Percentiles rank a stretch among this genome's conserved stretches.
Conservation (phyloP, 35 echinoderm and acorn worm genomes). For the Apostichopus californicus region DNA sequence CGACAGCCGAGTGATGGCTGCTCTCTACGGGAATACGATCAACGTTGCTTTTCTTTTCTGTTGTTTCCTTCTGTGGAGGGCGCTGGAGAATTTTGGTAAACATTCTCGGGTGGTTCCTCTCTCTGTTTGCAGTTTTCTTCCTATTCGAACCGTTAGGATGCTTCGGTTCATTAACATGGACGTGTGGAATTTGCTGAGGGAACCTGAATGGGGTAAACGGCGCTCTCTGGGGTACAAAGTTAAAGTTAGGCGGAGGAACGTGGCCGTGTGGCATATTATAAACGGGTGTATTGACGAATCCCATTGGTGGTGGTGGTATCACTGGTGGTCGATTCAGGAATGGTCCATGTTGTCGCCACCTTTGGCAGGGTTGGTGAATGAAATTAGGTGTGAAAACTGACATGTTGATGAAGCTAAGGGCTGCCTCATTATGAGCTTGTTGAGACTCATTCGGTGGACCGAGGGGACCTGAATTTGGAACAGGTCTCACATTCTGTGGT, state of each 20-base stretch:
- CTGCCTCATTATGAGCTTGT: not conserved
- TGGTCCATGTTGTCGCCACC: not conserved
- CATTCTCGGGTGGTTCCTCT: not conserved
- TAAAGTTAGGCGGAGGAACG: not conserved
- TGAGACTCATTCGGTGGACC: not conserved
- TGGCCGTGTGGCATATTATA: not conserved
- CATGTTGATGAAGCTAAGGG: constrained; percentile 15
- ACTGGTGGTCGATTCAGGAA: not conserved
- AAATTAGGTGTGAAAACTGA: not conserved
- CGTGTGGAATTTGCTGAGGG: not conserved
- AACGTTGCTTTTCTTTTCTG: not conserved
- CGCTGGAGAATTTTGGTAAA: constrained; percentile 51
- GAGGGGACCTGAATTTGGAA: not conserved
- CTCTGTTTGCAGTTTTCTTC: not conserved
- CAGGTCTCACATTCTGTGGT: not conserved
- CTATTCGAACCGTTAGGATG: not conserved
- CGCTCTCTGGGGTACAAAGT: not conserved
- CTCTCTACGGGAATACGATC: not conserved
- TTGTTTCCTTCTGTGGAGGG: not conserved
- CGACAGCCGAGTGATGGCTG: too few relatives aligned
- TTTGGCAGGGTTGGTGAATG: constrained; percentile 27
- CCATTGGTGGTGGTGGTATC: not conserved
- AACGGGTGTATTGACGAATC: not conserved
- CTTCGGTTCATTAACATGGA: not conserved
- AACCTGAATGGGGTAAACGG: constrained; percentile 9